A percentile compares a stretch with the other conserved stretches of the same genome.
Evolutionary conservation across 2,888 invertebrate species (phyloP).

Genomic region (Pheosia tremula): DNA sequence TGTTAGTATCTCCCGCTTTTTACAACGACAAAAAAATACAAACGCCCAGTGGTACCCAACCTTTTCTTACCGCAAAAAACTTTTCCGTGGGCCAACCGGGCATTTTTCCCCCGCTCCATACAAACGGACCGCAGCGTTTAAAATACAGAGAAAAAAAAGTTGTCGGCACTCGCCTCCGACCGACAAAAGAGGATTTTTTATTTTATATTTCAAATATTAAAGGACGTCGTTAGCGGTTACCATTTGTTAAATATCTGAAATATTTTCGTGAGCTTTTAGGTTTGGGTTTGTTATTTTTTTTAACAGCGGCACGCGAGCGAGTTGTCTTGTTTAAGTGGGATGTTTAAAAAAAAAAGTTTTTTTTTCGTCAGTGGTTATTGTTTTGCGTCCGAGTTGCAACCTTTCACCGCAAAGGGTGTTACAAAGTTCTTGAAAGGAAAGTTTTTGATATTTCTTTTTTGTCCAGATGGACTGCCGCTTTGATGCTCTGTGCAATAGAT

Average conservation of each 20-base stretch:
- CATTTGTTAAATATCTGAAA: constrained; percentile 81
- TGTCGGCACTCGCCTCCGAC: constrained; percentile 58
- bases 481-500: constrained; percentile 19
- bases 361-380: constrained; percentile 47
- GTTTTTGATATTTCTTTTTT: constrained; percentile 46
- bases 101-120: constrained; percentile 74
- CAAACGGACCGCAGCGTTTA: constrained; percentile 78
- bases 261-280: constrained; percentile 63
- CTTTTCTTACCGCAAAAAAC: constrained; percentile 83
- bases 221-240: constrained; percentile 81
- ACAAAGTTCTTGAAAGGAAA: constrained; percentile 58
- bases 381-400: constrained; percentile 43
- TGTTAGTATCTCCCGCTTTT: constrained; percentile 29
- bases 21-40: constrained; percentile 48
- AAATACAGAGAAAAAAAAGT: constrained; percentile 69
- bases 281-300: constrained; percentile 59
- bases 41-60: constrained; percentile 60
- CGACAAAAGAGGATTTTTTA: constrained; percentile 75
- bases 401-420: constrained; percentile 56
- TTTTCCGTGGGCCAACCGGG: constrained; percentile 70
- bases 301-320: constrained; percentile 44
- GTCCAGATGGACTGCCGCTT: constrained; percentile 27
- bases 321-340: constrained; percentile 62
- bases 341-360: constrained; percentile 55
- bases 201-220: constrained; percentile 81